Evolutionary conservation across 1,140 invertebrate species (phyloP), one percentile per base, ranked within the genome.

Genomic region (Odontomachus brunneus): DNA sequence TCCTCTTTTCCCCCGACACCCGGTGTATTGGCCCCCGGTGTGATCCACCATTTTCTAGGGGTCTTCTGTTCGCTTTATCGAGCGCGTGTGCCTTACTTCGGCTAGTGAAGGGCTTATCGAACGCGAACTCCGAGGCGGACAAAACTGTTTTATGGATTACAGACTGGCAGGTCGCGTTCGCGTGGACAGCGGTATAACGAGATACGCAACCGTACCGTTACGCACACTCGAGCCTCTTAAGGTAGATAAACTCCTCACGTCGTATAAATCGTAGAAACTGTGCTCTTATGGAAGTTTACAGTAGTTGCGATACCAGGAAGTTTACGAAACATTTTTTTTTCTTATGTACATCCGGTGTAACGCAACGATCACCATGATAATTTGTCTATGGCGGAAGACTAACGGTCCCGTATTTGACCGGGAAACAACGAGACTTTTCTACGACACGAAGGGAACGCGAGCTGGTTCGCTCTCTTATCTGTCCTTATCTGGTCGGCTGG

Each of bases 21-120:
- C 26, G 51, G 55, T 78, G 66, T 84, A 90, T 89, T 86, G 84
- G 84, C 76, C 87, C 71, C 87, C 85, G 63, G 60, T 48, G 22
- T 69, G 72, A 88, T 87, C 76, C 78, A 75, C 73, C 69, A 67
- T 83, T 88, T 85, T 86, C 84, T 88, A 74, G 38, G 83, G 80
- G 49, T 38, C 33, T 78, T 69, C 74, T 65, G 59, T 48, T 81
- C 72, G 26, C 71, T 88, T 75, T 86, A 60, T 74, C 69, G 75
- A 74, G 62, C 66, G 75, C 55, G 66, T 67, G 44, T 76, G 38
- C 44, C 73, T 88, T 78, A 84, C 80, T 44, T 65, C 38, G 4
- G 53, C 24, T 48, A 69, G 17, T 33, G 29, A 57, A 78, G n/a
- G 5, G 38, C 51, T 44, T 57, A 44, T 80, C 24, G 75, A 80